Evolutionary conservation across 2,888 invertebrate species (phyloP), one percentile per base, ranked within the genome.

Genomic region (Galerucella pusilla): DNA sequence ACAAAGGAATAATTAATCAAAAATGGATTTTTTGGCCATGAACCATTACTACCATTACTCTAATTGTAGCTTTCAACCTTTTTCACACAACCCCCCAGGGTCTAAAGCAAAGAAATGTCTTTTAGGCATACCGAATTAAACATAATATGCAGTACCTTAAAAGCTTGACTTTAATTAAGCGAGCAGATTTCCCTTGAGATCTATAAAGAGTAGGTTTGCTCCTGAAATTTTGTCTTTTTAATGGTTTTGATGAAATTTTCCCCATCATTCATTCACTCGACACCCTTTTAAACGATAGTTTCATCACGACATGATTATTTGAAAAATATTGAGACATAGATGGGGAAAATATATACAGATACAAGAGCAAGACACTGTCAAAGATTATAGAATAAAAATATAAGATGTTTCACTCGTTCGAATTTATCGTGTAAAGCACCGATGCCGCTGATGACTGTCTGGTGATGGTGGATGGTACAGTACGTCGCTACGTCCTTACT

Each of bases 151-250:
- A 73, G 72, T 59, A 73, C 73, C 75, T 76, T 78, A 73, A 75
- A 76, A 72, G 76, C 76, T 76, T 73, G 75, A 72, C 72, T 79
- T 78, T 76, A 78, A 79, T 79, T 79, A 79, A 68, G 71, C 65
- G 71, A 59, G 57, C 74, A 75, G 75, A 78, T 78, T 78, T 79
- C 79, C 79, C 79, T 35, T 35, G 75, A 52, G 79, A 72, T 25
- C 74, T 67, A 75, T 79, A 76, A 78, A 75, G 73, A 60, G 70
- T n/a, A 57, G 69, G 72, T 75, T 73, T 75, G 61, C 68, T 74
- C 71, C 61, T 68, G 14, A 68, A 78, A 76, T 78, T 69, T 65
- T 76, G 74, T 76, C 76, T 73, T 75, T 75, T 74, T 75, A 77
- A 73, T 74, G 73, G 66, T 68, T 74, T 70, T 61, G 67, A 70